Evolutionary conservation across 2,888 invertebrate genomes (phyloP).

Genomic region (Thera obeliscata): DNA sequence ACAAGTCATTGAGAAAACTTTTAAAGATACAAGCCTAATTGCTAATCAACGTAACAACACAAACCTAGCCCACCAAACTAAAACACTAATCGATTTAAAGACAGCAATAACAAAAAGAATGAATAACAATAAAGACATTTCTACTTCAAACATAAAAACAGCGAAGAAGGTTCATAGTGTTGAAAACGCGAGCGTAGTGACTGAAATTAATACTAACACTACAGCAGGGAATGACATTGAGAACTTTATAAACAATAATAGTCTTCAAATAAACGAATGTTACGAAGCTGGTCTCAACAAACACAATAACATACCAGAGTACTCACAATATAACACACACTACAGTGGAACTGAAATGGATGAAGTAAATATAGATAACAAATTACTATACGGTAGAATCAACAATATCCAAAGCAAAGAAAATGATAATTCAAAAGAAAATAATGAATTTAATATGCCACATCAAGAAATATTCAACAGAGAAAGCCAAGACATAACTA

Average conservation of each 20-base stretch:
- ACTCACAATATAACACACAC: constrained; percentile 51
- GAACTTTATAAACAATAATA: constrained; percentile 1
- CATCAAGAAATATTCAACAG: constrained; percentile 5
- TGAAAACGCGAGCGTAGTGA: background rate
- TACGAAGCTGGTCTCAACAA: background rate
- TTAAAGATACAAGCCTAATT: background rate
- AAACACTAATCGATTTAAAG: background rate
- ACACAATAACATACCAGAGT: constrained; percentile 37
- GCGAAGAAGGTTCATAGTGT: background rate
- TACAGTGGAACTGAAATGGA: constrained; percentile 57
- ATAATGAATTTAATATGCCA: background rate
- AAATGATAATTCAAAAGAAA: background rate
- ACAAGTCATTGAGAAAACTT: background rate
- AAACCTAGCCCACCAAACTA: background rate
- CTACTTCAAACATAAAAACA: constrained; percentile 16
- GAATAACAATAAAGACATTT: constrained; percentile 17
- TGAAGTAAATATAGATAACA: constrained; percentile 46
- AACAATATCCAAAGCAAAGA: constrained; percentile 1
- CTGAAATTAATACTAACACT: background rate
- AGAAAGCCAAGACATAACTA: background rate
- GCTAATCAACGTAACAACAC: background rate
- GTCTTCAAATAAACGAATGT: background rate
- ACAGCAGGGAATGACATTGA: background rate
- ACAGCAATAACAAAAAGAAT: constrained; percentile 1
- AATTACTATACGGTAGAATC: constrained; percentile 43